phyloP scores from a whole-genome alignment of 2,888 invertebrate species.

The Apotomis betuletana region DNA sequence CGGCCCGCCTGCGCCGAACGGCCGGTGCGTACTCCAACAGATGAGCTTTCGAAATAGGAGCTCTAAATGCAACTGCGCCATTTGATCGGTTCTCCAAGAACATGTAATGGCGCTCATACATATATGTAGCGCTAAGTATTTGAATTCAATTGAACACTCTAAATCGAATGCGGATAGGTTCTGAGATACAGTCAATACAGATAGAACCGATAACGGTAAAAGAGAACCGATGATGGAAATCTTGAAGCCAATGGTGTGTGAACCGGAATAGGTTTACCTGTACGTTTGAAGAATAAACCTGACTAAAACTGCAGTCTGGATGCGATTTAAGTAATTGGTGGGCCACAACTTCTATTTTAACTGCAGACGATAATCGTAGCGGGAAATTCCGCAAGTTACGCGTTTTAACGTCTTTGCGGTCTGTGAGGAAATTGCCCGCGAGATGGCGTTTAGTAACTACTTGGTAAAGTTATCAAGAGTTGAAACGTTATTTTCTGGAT shows the following conservation, averaged over 20 bases:
- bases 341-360: constrained; percentile 66
- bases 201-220: constrained; percentile 17
- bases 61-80: constrained; percentile 62
- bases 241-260: constrained; percentile 28
- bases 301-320: constrained; percentile 56
- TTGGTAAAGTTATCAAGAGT: constrained; percentile 69
- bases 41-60: constrained; percentile 73
- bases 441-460: constrained; percentile 66
- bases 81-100: constrained; percentile 61
- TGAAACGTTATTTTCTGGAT: constrained; percentile 58
- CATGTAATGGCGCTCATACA: constrained; percentile 44
- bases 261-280: constrained; percentile 22
- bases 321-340: constrained; percentile 69
- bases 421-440: constrained; percentile 70
- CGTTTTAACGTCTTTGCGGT: constrained; percentile 63
- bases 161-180: constrained; percentile 37
- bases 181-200: constrained; percentile 24
- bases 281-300: constrained; percentile 54
- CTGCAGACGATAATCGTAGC: constrained; percentile 66
- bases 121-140: constrained; percentile 40
- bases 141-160: constrained; percentile 40
- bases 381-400: constrained; percentile 64
- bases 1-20: constrained; percentile 58
- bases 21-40: constrained; percentile 70
- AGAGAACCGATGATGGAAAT: background rate